Evolutionary conservation across 2,797 vertebrate species (phyloP).

Genomic region (Sebastes hopkinsi): DNA sequence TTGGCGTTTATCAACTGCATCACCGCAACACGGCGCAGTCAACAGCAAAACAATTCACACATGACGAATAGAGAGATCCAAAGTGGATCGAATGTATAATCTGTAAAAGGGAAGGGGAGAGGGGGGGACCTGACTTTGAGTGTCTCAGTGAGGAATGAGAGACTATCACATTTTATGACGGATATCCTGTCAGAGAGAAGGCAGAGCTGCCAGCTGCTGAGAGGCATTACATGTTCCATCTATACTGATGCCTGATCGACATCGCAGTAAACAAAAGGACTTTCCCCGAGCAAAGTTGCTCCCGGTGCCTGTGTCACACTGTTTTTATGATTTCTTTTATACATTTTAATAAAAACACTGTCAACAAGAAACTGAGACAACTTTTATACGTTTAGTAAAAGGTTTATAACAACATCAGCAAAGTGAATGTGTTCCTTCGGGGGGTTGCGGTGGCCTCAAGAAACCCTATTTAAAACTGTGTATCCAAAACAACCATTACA

Average conservation of each 20-base stretch:
- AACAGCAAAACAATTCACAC: constrained; percentile 56
- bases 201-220: constrained; percentile 52
- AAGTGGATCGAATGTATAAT: constrained; percentile 71
- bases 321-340: constrained; percentile 17
- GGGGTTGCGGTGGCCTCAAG: neutral
- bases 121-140: constrained; percentile 16
- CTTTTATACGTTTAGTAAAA: constrained; percentile 11
- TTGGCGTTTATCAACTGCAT: constrained; percentile 54
- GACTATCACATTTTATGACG: constrained; percentile 63
- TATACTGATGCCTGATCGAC: constrained; percentile 38
- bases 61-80: constrained; percentile 70
- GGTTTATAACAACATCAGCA: constrained; percentile 31
- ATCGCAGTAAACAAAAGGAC: constrained; percentile 56
- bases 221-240: constrained; percentile 51
- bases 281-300: constrained; percentile 29
- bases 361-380: neutral
- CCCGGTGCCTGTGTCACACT: constrained; percentile 1
- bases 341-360: constrained; percentile 8
- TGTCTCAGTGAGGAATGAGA: constrained; percentile 56
- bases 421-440: neutral
- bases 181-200: constrained; percentile 56
- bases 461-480: constrained; percentile 30
- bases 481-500: constrained; percentile 29
- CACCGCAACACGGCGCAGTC: constrained; percentile 17
- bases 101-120: constrained; percentile 6